Base-by-base conservation (phyloP, 2,888 invertebrate genomes). In the Gastrophysa polygoni region DNA sequence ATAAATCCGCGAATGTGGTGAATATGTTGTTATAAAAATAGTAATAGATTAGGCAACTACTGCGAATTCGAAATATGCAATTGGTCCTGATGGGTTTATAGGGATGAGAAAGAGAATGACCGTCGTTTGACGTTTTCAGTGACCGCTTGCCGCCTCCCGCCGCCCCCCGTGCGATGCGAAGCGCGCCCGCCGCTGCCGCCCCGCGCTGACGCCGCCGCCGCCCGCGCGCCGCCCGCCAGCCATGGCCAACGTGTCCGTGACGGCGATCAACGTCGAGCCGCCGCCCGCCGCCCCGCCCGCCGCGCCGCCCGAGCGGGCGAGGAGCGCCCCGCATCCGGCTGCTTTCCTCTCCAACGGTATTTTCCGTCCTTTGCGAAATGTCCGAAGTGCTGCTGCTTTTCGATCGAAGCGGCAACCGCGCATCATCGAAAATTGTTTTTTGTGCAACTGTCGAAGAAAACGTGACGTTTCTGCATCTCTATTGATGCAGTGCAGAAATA, bases 261-360 rank as follows among this genome's bases (percentile, higher is more conserved):
- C 92, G 71, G 90, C 91, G 71, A 92, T 92, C 82, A 91, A 91
- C 79, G 88, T 89, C 74, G 81, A 81, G 68, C 76, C 78, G 57
- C 70, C 71, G 55, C 71, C 70, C 7, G 70, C 69, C 48, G 46
- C 56, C 18, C 67, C 67, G 57, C 64, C 71, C 71, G 59, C 58
- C 63, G 43, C 73, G 57, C 71, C 70, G 34, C 74, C 73, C 10
- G 75, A 74, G 48, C 68, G 75, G 43, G 67, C 74, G 10, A 58
- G 74, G 54, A 71, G 72, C 66, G 69, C 73, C 55, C 67, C 72
- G 8, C 72, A 74, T 52, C 74, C 73, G 29, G 69, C 71, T 38
- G 66, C 68, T 50, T 64, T 70, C 18, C 64, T 71, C 59, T 62
- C 72, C 32, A 76, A 75, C 66, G 73, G 74, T 59, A 60, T n/a